Conservation (phyloP, 1,140 invertebrate genomes). For the Drosophila mauritiana region DNA sequence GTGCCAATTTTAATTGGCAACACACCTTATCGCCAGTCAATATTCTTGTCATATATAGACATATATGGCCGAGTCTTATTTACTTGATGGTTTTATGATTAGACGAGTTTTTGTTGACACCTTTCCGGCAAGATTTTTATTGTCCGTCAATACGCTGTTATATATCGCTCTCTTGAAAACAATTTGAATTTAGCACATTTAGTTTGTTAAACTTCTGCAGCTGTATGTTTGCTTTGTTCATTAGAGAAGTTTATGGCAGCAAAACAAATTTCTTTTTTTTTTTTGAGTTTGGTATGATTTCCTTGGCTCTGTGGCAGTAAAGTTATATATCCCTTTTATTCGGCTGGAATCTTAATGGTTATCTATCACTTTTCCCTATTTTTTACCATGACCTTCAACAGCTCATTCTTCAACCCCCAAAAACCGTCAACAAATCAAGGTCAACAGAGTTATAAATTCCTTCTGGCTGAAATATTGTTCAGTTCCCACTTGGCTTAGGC, state of each 20-base stretch:
- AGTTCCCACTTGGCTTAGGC: conserved; percentile 6
- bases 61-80: conserved; percentile 7
- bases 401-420: conserved; percentile 2
- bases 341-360: neutral
- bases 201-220: neutral
- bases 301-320: no score
- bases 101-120: conserved; percentile 32
- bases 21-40: conserved; percentile 29
- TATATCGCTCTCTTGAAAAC: conserved; percentile 15
- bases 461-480: conserved; percentile 13
- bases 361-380: neutral
- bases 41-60: conserved; percentile 18
- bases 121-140: conserved; percentile 47
- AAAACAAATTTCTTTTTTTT: neutral
- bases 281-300: neutral
- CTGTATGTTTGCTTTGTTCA: conserved; percentile 4
- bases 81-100: conserved; percentile 54
- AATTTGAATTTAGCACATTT: conserved; percentile 8
- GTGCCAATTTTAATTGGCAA: conserved; percentile 46
- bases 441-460: conserved; percentile 20
- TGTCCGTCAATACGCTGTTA: conserved; percentile 40
- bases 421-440: conserved; percentile 24
- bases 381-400: conserved; percentile 25
- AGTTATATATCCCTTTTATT: neutral
- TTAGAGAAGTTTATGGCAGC: conserved; percentile 18